Conservation (phyloP, 1,140 invertebrate species). For the Drosophila jambulina region DNA sequence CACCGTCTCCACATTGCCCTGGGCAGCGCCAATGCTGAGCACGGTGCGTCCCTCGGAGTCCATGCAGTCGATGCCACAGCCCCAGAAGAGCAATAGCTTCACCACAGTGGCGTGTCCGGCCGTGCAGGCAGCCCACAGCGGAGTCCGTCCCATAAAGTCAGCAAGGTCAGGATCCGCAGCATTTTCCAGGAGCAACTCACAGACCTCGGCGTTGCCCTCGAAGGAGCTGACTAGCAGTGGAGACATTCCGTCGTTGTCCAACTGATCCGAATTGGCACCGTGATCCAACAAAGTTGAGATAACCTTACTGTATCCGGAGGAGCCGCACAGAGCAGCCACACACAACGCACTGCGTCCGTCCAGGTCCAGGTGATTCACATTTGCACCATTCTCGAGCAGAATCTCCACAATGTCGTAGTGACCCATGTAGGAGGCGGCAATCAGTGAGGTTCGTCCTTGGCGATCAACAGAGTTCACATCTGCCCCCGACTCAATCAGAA, state of each 20-base stretch:
- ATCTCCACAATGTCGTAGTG: conserved; percentile 96
- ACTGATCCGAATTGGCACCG: conserved; percentile 94
- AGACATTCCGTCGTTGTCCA: conserved; percentile 97
- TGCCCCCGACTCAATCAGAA: conserved; percentile 89
- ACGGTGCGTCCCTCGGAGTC: conserved; percentile 96
- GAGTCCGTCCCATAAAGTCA: conserved; percentile 92
- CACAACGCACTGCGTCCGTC: conserved; percentile 97
- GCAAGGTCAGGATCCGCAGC: conserved; percentile 95
- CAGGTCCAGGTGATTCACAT: conserved; percentile 94
- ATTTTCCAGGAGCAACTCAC: conserved; percentile 93
- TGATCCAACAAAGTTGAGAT: conserved; percentile 92
- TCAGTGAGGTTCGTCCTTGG: conserved; percentile 95
- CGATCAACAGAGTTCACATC: conserved; percentile 93
- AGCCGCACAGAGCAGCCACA: conserved; percentile 96
- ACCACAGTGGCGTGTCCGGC: conserved; percentile 94
- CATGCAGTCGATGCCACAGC: conserved; percentile 95
- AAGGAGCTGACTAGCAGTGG: conserved; percentile 97
- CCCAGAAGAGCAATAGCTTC: conserved; percentile 93
- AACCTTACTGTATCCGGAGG: conserved; percentile 91
- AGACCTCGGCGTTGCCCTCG: conserved; percentile 93
- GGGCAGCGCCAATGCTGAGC: conserved; percentile 93
- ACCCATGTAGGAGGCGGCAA: conserved; percentile 95
- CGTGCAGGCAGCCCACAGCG: conserved; percentile 93
- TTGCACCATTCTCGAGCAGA: conserved; percentile 93
- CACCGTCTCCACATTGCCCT: conserved; percentile 94